Conservation (phyloP, 2,888 invertebrate species). For the Chloroclysta siterata region DNA sequence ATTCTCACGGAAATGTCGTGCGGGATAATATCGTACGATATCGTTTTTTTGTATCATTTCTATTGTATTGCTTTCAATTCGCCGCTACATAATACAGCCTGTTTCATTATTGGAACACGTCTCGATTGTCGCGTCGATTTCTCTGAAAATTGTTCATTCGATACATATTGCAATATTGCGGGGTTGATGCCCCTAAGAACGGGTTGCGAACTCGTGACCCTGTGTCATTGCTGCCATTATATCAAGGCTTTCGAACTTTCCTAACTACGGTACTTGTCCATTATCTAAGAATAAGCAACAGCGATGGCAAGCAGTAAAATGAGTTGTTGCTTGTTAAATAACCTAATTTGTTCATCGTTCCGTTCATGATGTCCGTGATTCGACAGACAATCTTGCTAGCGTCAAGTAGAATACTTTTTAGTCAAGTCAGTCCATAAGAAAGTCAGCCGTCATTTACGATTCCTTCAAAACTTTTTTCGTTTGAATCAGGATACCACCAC, state of each 20-base stretch:
- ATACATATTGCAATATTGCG: constrained; percentile 48
- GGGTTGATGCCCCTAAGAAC: constrained; percentile 57
- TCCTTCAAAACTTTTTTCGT: too few species aligned
- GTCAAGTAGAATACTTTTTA: too few species aligned
- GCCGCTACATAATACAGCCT: neutral
- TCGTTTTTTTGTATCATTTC: neutral
- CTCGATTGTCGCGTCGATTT: constrained; percentile 8
- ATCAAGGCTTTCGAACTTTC: constrained; percentile 12
- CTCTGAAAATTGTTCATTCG: constrained; percentile 11
- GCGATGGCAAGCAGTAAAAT: too few species aligned
- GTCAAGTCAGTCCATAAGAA: too few species aligned
- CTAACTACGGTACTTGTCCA: constrained; percentile 1
- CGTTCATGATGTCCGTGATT: too few species aligned
- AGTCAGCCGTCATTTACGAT: too few species aligned
- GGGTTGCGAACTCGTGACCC: constrained; percentile 63
- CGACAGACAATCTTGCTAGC: too few species aligned
- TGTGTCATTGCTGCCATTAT: constrained; percentile 55
- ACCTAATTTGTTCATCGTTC: too few species aligned
- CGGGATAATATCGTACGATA: neutral
- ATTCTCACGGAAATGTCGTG: too few species aligned
- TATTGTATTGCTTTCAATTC: neutral
- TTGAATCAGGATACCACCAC: too few species aligned
- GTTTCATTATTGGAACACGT: constrained; percentile 16
- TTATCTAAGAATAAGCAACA: too few species aligned
- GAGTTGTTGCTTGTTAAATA: too few species aligned